Conservation (phyloP, 1,140 invertebrate species). For the Bombus sylvicola region DNA sequence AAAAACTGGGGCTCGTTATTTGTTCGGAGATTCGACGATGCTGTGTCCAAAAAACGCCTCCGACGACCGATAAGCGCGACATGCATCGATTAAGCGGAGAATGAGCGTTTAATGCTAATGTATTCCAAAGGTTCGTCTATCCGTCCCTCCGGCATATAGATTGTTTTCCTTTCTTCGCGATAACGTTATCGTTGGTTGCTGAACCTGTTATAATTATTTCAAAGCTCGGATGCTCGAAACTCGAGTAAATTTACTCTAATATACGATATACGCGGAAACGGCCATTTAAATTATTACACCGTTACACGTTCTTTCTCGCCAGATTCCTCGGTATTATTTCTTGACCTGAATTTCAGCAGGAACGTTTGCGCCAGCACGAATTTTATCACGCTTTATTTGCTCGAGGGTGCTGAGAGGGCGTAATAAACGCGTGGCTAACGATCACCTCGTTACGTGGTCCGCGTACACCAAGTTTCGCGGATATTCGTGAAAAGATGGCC, state of each 20-base stretch:
- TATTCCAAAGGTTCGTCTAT: background rate
- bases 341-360: slow-evolving; percentile 34
- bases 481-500: slow-evolving; percentile 36
- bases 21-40: background rate
- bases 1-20: slow-evolving; percentile 26
- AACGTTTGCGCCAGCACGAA: slow-evolving; percentile 28
- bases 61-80: background rate
- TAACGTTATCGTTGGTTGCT: background rate
- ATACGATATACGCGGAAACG: background rate
- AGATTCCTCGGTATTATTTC: slow-evolving; percentile 18
- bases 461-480: slow-evolving; percentile 18
- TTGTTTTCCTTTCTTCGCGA: background rate
- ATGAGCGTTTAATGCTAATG: background rate
- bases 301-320: background rate
- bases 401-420: slow-evolving; percentile 35
- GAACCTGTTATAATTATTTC: background rate
- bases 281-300: background rate
- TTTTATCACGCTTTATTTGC: slow-evolving; percentile 47
- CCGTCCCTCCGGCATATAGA: background rate
- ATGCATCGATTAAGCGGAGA: background rate
- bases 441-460: slow-evolving; percentile 49
- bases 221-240: background rate
- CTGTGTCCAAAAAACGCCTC: background rate
- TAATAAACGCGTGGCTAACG: slow-evolving; percentile 54
- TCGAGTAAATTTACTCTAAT: background rate